Evolutionary conservation across 2,797 vertebrate genomes (phyloP).

Genomic region (Nannoperca obscura): DNA sequence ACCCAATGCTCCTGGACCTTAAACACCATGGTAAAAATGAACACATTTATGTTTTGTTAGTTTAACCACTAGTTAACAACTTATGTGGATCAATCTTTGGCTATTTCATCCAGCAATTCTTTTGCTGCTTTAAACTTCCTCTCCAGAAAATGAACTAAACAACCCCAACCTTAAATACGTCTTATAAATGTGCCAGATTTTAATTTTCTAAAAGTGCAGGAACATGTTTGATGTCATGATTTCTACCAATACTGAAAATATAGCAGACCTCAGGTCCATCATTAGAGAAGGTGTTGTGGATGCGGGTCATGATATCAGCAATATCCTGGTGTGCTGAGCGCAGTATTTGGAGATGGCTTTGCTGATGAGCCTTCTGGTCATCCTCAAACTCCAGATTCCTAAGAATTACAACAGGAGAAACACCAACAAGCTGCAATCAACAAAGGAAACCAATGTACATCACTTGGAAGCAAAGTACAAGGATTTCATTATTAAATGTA

Average conservation of each 20-base stretch:
- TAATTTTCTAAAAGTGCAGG: neutral
- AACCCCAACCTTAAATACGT: neutral
- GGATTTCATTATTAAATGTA: neutral
- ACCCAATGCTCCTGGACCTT: conserved; percentile 91
- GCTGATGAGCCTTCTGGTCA: conserved; percentile 84
- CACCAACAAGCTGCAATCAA: neutral
- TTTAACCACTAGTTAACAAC: neutral
- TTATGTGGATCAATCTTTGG: neutral
- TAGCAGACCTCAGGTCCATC: conserved; percentile 87
- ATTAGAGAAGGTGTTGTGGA: conserved; percentile 85
- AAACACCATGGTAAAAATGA: conserved; percentile 40
- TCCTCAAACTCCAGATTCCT: conserved; percentile 88
- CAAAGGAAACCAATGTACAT: neutral
- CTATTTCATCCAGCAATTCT: neutral
- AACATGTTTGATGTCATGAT: neutral
- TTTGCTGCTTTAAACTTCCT: neutral
- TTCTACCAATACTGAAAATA: conserved; percentile 1
- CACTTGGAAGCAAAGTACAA: neutral
- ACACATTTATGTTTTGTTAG: neutral
- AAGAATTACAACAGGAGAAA: conserved; percentile 55
- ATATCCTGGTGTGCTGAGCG: conserved; percentile 82
- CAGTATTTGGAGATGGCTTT: conserved; percentile 78
- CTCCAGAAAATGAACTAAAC: neutral
- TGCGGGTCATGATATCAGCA: conserved; percentile 80
- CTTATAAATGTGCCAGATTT: neutral